Evolutionary conservation across 92 coral and sea anemone genomes (phyloP).

Genomic region (Ricordea florida): DNA sequence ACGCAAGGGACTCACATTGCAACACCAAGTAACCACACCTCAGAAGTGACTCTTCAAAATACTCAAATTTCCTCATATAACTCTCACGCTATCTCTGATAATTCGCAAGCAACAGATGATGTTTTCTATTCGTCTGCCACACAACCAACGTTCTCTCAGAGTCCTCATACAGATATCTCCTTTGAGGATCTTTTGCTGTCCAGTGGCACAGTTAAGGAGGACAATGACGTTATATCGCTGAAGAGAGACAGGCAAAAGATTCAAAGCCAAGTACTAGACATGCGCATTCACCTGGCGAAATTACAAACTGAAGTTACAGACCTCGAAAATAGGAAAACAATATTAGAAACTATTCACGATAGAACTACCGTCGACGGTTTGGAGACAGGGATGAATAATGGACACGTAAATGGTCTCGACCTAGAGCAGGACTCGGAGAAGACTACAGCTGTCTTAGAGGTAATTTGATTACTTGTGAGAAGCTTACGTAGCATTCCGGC

Average conservation of each 20-base stretch:
- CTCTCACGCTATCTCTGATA: neutral
- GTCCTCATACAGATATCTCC: too few species aligned
- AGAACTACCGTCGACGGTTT: slow-evolving; percentile 4
- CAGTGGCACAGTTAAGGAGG: slow-evolving; percentile 25
- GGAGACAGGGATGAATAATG: slow-evolving; percentile 1
- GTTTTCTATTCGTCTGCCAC: neutral
- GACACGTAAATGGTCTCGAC: neutral
- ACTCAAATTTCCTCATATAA: neutral
- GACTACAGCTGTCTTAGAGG: slow-evolving; percentile 35
- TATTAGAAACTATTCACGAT: slow-evolving; percentile 55
- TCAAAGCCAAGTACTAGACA: slow-evolving; percentile 72
- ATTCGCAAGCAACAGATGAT: neutral
- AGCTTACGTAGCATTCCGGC: too few species aligned
- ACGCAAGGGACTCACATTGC: neutral
- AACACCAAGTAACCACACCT: neutral
- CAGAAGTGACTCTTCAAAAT: neutral
- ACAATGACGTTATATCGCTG: slow-evolving; percentile 53
- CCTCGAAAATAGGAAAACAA: slow-evolving; percentile 74
- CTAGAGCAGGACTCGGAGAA: slow-evolving; percentile 3
- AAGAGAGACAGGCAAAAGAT: slow-evolving; percentile 70
- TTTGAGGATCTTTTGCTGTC: too few species aligned
- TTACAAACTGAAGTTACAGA: slow-evolving; percentile 76
- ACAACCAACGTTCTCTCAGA: neutral
- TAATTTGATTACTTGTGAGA: neutral
- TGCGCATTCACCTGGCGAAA: slow-evolving; percentile 66